Conservation (phyloP, 1,140 invertebrate species). For the Calephelis nemesis region DNA sequence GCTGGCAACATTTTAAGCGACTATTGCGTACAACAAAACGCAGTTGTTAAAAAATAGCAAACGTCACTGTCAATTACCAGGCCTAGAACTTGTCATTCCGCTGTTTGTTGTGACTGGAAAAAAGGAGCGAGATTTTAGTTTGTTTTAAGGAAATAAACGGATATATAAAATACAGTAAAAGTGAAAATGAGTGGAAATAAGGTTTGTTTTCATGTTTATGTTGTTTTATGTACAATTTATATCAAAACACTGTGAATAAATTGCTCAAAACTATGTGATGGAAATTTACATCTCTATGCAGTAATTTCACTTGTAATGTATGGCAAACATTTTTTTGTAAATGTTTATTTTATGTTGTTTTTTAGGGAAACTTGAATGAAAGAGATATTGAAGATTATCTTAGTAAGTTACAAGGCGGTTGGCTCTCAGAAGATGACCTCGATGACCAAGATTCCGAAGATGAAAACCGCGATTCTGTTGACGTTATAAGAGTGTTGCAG, state of each 20-base stretch:
- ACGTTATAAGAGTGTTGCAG: constrained; percentile 46
- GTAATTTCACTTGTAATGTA: constrained; percentile 41
- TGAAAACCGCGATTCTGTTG: constrained; percentile 42
- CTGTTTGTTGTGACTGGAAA: constrained; percentile 43
- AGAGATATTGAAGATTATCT: constrained; percentile 47
- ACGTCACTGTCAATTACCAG: constrained; percentile 45
- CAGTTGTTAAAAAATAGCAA: constrained; percentile 44
- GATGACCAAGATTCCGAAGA: constrained; percentile 46
- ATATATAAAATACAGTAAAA: constrained; percentile 40
- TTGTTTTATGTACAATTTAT: constrained; percentile 44
- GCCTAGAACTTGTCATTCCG: constrained; percentile 42
- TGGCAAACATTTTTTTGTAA: constrained; percentile 38
- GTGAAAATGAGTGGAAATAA: constrained; percentile 42
- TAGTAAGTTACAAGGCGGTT: constrained; percentile 43
- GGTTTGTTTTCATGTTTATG: constrained; percentile 43
- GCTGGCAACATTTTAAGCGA: constrained; percentile 42
- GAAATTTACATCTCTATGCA: constrained; percentile 48
- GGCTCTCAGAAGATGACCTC: constrained; percentile 45
- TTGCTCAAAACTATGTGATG: constrained; percentile 46
- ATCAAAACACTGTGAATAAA: constrained; percentile 44
- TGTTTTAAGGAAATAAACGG: constrained; percentile 41
- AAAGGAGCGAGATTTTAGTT: constrained; percentile 36
- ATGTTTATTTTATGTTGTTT: constrained; percentile 45
- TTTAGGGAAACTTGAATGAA: constrained; percentile 44
- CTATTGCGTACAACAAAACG: constrained; percentile 45